phyloP scores from a whole-genome alignment of 2,888 invertebrate genomes.

The Cataglyphis livida region DNA sequence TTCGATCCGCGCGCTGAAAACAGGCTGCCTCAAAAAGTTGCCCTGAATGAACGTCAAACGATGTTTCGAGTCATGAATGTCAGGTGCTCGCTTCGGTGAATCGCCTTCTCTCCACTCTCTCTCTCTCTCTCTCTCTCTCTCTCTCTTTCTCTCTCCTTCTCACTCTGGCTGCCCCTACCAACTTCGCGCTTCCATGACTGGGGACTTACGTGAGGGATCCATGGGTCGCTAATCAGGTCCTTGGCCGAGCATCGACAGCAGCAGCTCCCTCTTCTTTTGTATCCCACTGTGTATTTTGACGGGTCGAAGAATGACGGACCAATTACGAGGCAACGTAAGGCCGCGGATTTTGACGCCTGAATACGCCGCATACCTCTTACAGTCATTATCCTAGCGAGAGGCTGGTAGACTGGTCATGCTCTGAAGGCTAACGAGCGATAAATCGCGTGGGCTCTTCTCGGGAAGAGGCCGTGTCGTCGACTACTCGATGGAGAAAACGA shows the following conservation, averaged over 20 bases:
- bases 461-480: constrained; percentile 50
- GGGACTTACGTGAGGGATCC: constrained; percentile 60
- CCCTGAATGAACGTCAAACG: constrained; percentile 81
- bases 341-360: constrained; percentile 69
- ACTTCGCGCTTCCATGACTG: constrained; percentile 34
- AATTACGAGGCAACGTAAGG: constrained; percentile 73
- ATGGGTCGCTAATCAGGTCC: constrained; percentile 75
- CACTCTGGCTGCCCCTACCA: constrained; percentile 23
- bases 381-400: constrained; percentile 72
- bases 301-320: constrained; percentile 75
- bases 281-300: constrained; percentile 73
- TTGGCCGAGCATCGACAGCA: constrained; percentile 62
- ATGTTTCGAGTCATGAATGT: constrained; percentile 70
- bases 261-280: constrained; percentile 47
- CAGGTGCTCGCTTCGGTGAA: constrained; percentile 62
- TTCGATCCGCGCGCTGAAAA: constrained; percentile 76
- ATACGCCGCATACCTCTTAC: constrained; percentile 69
- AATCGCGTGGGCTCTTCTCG: constrained; percentile 62
- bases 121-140: constrained; percentile 4
- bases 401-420: constrained; percentile 34
- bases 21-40: constrained; percentile 74
- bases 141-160: neutral
- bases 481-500: constrained; percentile 50
- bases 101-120: constrained; percentile 18
- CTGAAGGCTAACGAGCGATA: constrained; percentile 77